These are phyloP conservation scores for Pantelozetes paolii DNA, from an alignment of 2,888 invertebrate species.

Conservation along the genomic window DNA sequence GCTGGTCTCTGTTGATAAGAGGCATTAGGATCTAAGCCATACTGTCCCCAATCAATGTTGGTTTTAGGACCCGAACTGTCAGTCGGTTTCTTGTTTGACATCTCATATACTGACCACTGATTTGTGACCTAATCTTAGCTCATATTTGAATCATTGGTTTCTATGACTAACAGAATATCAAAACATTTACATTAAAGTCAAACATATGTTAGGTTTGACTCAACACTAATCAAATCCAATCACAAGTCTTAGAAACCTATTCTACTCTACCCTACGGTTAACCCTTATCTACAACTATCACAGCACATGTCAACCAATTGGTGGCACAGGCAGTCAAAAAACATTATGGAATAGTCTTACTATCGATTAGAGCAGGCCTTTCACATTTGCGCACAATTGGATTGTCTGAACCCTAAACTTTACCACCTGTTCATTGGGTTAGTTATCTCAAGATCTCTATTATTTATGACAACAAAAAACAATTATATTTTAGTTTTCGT, in stretches of 20 bases:
- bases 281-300: not conserved
- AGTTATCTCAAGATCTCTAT: no score
- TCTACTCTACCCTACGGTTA: constrained; percentile 25
- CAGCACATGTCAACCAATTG: constrained; percentile 20
- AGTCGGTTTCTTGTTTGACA: not conserved
- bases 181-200: not conserved
- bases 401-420: not conserved
- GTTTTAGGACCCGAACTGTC: not conserved
- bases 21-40: constrained; percentile 11
- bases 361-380: constrained; percentile 6
- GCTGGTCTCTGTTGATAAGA: constrained; percentile 13
- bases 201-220: constrained; percentile 18
- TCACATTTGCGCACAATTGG: not conserved
- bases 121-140: not conserved
- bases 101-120: not conserved
- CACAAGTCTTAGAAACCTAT: not conserved
- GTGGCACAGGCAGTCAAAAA: not conserved
- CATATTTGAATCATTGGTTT: not conserved
- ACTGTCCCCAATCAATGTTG: not conserved
- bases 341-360: not conserved
- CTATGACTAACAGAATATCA: not conserved
- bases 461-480: no score
- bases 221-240: not conserved
- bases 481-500: no score
- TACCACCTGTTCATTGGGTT: not conserved